Evolutionary conservation across 2,797 vertebrate species (phyloP).

Genomic region (Platyrinchus mystaceus): DNA sequence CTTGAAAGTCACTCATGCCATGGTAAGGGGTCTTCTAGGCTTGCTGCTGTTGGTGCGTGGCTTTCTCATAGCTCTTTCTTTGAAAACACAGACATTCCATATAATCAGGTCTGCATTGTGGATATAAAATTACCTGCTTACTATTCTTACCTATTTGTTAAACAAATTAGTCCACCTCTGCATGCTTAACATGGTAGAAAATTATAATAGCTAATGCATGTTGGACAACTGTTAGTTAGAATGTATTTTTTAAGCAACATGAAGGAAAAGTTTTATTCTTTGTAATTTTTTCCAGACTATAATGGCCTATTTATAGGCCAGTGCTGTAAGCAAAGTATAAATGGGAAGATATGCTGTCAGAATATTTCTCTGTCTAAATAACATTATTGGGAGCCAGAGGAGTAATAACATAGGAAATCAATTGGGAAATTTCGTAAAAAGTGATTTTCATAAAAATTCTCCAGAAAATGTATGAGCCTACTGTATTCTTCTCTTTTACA

Average conservation of each 20-base stretch:
- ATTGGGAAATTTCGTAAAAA: constrained; percentile 47
- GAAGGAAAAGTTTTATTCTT: neutral
- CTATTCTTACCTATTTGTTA: constrained; percentile 7
- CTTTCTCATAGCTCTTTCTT: neutral
- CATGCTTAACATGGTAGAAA: neutral
- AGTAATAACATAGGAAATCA: constrained; percentile 21
- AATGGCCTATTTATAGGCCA: neutral
- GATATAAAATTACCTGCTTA: neutral
- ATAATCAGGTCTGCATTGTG: neutral
- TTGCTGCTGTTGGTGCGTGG: neutral
- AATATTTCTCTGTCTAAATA: constrained; percentile 56
- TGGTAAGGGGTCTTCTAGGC: neutral
- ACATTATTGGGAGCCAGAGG: constrained; percentile 12
- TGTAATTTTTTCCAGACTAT: neutral
- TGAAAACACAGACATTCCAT: neutral
- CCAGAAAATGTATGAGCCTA: neutral
- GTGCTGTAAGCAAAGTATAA: constrained; percentile 31
- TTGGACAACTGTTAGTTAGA: neutral
- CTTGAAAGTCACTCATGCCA: neutral
- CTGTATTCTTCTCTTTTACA: constrained; percentile 6
- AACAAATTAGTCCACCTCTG: neutral
- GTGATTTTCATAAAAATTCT: constrained; percentile 44
- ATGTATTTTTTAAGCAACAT: neutral
- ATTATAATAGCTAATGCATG: neutral
- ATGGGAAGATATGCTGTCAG: neutral